These are phyloP conservation scores for Cephalotes varians DNA, from an alignment of 2,888 invertebrate genomes.

Conservation along the genomic window DNA sequence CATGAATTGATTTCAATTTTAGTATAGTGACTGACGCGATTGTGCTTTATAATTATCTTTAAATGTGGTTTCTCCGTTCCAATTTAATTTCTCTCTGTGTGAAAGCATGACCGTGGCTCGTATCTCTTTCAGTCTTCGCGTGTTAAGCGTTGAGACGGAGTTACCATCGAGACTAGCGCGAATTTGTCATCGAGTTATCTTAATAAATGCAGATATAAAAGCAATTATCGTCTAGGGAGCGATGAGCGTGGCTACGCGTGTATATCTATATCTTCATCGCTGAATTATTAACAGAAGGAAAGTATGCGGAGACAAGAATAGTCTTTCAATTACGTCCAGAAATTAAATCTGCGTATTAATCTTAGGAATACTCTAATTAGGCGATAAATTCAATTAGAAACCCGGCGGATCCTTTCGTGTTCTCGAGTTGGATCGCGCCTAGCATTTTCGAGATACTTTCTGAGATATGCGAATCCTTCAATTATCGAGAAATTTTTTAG, in stretches of 20 bases:
- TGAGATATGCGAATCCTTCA: conserved; percentile 4
- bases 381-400: conserved; percentile 47
- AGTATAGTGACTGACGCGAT: neutral
- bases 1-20: neutral
- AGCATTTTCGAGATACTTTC: conserved; percentile 36
- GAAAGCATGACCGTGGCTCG: neutral
- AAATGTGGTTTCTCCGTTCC: neutral
- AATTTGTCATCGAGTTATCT: conserved; percentile 49
- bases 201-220: conserved; percentile 58
- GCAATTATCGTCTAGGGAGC: conserved; percentile 36
- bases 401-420: conserved; percentile 14
- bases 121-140: conserved; percentile 12
- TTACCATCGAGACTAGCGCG: conserved; percentile 15
- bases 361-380: conserved; percentile 31
- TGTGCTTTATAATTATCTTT: neutral
- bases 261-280: conserved; percentile 35
- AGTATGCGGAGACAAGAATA: conserved; percentile 30
- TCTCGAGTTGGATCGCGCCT: neutral
- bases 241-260: conserved; percentile 3
- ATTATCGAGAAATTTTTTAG: conserved; percentile 1
- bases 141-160: conserved; percentile 33
- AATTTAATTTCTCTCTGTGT: conserved; percentile 12
- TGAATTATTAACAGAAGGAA: conserved; percentile 51
- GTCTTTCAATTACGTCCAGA: conserved; percentile 38
- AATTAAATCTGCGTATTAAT: conserved; percentile 54